A percentile compares a stretch with the other conserved stretches of the same genome.
Conservation (phyloP, 2,888 invertebrate species). For the Oscheius sp. region DNA sequence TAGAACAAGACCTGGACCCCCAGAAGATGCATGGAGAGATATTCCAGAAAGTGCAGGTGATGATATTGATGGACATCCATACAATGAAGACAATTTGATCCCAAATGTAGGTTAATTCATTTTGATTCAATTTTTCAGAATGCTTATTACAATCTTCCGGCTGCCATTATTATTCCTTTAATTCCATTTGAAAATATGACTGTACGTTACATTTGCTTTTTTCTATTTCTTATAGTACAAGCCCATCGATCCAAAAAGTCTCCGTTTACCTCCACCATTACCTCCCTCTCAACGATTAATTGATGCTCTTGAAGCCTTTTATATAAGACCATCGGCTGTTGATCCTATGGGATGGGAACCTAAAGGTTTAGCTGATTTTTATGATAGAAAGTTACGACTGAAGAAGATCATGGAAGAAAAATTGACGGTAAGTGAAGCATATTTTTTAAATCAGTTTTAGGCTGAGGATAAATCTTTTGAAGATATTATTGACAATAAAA, state of each 20-base stretch:
- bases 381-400: conserved; percentile 83
- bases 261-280: conserved; percentile 91
- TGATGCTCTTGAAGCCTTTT: conserved; percentile 94
- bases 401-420: conserved; percentile 36
- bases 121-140: conserved; percentile 69
- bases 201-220: conserved; percentile 32
- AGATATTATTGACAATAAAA: conserved; percentile 50
- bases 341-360: conserved; percentile 92
- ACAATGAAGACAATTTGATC: conserved; percentile 41
- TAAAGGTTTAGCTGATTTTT: conserved; percentile 94
- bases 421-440: conserved; percentile 12
- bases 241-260: conserved; percentile 86
- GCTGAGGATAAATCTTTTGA: conserved; percentile 48
- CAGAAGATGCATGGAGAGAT: neutral
- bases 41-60: conserved; percentile 32
- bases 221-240: conserved; percentile 77
- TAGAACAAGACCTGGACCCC: neutral
- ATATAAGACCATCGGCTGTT: conserved; percentile 86
- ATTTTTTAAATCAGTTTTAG: conserved; percentile 15
- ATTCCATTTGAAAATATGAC: conserved; percentile 87
- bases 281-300: conserved; percentile 91
- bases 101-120: conserved; percentile 37
- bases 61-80: conserved; percentile 52
- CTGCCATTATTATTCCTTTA: conserved; percentile 95
- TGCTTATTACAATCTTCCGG: conserved; percentile 95